Evolutionary conservation across 2,797 vertebrate genomes (phyloP).

Genomic region (Micropoecilia bifurca): DNA sequence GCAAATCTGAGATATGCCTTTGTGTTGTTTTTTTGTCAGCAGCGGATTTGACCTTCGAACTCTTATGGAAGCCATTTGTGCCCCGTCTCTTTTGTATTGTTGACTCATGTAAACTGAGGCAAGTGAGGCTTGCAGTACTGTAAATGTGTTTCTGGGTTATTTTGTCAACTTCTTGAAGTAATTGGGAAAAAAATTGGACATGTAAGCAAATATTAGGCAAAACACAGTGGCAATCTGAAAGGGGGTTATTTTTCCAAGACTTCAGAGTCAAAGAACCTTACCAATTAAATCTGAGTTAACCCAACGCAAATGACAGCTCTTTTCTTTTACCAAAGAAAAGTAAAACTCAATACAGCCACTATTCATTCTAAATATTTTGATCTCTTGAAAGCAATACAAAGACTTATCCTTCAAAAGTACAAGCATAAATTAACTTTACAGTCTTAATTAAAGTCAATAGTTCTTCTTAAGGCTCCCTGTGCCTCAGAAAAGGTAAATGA

Average conservation of each 20-base stretch:
- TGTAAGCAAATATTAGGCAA: neutral
- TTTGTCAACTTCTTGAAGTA: neutral
- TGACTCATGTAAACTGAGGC: neutral
- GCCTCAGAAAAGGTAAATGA: constrained; percentile 43
- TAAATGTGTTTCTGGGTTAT: neutral
- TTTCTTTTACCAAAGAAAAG: neutral
- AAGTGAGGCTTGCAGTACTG: neutral
- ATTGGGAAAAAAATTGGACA: neutral
- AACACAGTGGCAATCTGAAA: neutral
- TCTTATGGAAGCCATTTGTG: neutral
- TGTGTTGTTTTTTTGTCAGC: neutral
- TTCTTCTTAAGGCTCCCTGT: constrained; percentile 27
- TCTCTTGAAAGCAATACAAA: constrained; percentile 17
- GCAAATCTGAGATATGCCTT: neutral
- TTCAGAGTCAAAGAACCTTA: constrained; percentile 43
- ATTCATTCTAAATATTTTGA: constrained; percentile 7
- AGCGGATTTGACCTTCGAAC: neutral
- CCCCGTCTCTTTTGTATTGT: neutral
- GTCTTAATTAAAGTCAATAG: constrained; percentile 11
- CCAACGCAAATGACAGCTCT: constrained; percentile 9
- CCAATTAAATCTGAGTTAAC: constrained; percentile 26
- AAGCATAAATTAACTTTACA: constrained; percentile 5
- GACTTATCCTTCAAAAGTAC: constrained; percentile 20
- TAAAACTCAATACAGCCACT: constrained; percentile 8
- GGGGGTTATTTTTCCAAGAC: constrained; percentile 13